These are phyloP conservation scores for Halcyon malimbica DNA, from an alignment of 2,113 vertebrate genomes.

Conservation along the genomic window DNA sequence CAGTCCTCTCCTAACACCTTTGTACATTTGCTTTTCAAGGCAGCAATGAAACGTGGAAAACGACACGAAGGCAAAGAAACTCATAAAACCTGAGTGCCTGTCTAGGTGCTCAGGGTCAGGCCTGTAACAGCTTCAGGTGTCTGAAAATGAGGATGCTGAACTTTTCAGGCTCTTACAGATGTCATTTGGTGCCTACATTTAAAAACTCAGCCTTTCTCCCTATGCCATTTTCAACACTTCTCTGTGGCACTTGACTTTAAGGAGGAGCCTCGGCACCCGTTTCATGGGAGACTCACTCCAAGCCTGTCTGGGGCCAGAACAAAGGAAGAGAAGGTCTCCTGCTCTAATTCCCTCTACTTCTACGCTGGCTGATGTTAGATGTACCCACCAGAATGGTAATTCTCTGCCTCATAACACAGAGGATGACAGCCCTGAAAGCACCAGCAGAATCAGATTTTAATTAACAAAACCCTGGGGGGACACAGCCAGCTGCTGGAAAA, in stretches of 20 bases:
- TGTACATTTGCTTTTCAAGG: slow-evolving; percentile 1
- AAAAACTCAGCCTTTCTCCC: not conserved
- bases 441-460: slow-evolving; percentile 51
- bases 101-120: not conserved
- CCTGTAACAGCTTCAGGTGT: not conserved
- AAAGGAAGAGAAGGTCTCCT: slow-evolving; percentile 26
- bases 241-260: not conserved
- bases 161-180: not conserved
- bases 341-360: not conserved
- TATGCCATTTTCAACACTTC: not conserved
- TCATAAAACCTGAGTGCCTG: not conserved
- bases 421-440: slow-evolving; percentile 24
- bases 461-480: slow-evolving; percentile 54
- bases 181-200: not conserved
- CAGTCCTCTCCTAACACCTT: not conserved
- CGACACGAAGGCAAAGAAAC: not conserved
- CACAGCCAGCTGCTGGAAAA: slow-evolving; percentile 46
- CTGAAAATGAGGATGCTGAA: not conserved
- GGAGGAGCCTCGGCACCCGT: not conserved
- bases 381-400: slow-evolving; percentile 19
- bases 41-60: not conserved
- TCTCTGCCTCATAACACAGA: slow-evolving; percentile 59
- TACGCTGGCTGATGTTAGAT: slow-evolving; percentile 2
- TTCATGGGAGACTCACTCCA: not conserved
- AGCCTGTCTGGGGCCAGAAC: slow-evolving; percentile 11